A percentile compares a stretch with the other conserved stretches of the same genome.
These are phyloP conservation scores for Ormyrus thymus DNA, from an alignment of 2,888 invertebrate genomes.

Conservation along the genomic window DNA sequence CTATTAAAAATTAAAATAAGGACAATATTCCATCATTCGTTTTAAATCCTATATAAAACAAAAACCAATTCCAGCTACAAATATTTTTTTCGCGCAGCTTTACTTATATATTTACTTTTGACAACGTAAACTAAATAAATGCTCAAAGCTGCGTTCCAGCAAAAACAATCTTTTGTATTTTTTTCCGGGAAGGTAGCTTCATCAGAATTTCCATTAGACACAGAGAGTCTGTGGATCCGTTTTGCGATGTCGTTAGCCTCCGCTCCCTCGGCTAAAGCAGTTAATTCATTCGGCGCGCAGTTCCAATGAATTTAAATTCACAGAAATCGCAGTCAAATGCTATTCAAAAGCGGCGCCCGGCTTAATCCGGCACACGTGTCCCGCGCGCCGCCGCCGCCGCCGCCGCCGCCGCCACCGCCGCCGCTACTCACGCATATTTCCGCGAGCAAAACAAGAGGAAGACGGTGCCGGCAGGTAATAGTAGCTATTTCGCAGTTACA, in stretches of 20 bases:
- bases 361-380: slow-evolving; percentile 46
- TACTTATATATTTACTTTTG: too few relatives aligned
- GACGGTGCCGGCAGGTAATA: background rate
- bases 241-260: background rate
- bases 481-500: slow-evolving; percentile 41
- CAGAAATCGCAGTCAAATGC: slow-evolving; percentile 36
- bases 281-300: slow-evolving; percentile 41
- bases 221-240: background rate
- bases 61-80: too few relatives aligned
- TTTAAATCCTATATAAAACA: too few relatives aligned
- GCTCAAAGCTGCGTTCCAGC: too few relatives aligned
- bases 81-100: too few relatives aligned
- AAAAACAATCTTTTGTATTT: slow-evolving; percentile 1
- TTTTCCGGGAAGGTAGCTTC: background rate
- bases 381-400: too few relatives aligned
- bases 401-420: too few relatives aligned
- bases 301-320: slow-evolving; percentile 52
- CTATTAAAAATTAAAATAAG: too few relatives aligned
- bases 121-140: too few relatives aligned
- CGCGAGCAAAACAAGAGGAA: background rate
- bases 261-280: slow-evolving; percentile 6
- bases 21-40: too few relatives aligned
- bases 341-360: slow-evolving; percentile 41
- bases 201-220: slow-evolving; percentile 51
- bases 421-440: slow-evolving; percentile 18